A percentile compares a stretch with the other conserved stretches of the same genome.
Conservation (phyloP, 2,888 invertebrate species). For the Acleris literana region DNA sequence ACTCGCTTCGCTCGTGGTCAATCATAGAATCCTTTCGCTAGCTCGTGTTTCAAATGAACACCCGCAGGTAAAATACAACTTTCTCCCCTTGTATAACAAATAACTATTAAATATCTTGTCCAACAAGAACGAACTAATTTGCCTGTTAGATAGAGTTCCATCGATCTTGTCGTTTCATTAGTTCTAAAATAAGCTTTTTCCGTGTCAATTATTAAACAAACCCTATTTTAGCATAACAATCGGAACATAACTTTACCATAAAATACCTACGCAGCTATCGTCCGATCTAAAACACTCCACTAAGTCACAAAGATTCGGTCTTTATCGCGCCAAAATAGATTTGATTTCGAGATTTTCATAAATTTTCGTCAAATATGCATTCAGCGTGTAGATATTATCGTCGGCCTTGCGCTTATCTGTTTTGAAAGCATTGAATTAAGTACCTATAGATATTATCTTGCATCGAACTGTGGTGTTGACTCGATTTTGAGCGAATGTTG, state of each 20-base stretch:
- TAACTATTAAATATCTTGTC: no score
- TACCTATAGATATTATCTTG: constrained; percentile 27
- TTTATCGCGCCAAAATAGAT: constrained; percentile 38
- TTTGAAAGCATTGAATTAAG: constrained; percentile 31
- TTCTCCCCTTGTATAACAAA: no score
- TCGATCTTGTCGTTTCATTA: no score
- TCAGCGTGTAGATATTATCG: constrained; percentile 38
- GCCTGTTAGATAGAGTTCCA: no score
- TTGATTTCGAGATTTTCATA: constrained; percentile 41
- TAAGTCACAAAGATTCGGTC: constrained; percentile 27
- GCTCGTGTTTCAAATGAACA: no score
- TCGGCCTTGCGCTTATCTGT: constrained; percentile 36
- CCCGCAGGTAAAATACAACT: no score
- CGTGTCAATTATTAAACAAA: no score
- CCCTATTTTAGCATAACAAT: neutral
- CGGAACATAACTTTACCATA: neutral
- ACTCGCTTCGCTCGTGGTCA: no score
- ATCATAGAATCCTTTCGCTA: no score
- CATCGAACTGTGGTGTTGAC: constrained; percentile 17
- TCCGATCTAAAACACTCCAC: constrained; percentile 21
- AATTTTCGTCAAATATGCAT: constrained; percentile 39
- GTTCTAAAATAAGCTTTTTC: no score
- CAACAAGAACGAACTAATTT: no score
- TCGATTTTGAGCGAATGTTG: constrained; percentile 29
- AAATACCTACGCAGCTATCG: constrained; percentile 22